Evolutionary conservation across 2,797 vertebrate species (phyloP), one percentile per base, ranked within the genome.

Genomic region (Sebastes diaconus): DNA sequence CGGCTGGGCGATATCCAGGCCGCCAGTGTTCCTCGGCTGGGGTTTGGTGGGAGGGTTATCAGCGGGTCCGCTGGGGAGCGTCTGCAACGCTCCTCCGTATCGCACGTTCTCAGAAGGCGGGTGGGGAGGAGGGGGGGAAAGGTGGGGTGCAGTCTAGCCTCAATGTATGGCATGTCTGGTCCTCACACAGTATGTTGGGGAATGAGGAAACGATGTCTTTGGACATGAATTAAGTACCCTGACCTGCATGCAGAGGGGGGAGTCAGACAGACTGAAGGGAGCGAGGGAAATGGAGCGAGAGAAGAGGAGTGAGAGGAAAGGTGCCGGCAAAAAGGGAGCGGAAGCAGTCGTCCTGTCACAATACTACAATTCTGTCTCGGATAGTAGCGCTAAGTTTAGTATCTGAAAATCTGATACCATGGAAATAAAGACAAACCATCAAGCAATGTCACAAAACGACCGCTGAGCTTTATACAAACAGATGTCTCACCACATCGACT

Each of bases 211-310:
- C 36, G 1, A 61, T 50, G 77, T 92, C 73, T 83, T 81, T 36
- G 89, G 81, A 86, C 86, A 84, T 85, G 92, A 91, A 92, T 93
- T 86, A 91, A 90, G 80, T 63, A 73, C 59, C 75, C 80, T 87
- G 90, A 92, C 90, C 87, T 84, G 87, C 86, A 85, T 79, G 71
- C 70, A 67, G 86, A 59, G 81, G 83, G n/a, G 22, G 68, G 52
- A 88, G 77, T 58, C 79, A 77, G 84, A 77, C 73, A 66, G 61
- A 81, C 81, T 58, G 81, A 87, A 68, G 65, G 65, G 67, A 75
- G 63, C 3, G 61, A 29, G 60, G 65, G 74, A 89, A 87, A 85
- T 85, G 78, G 83, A 90, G 88, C 74, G 39, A 75, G 84, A 75
- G 79, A 75, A 65, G 71, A 77, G 61, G 52, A 24, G 7, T 6